Base-by-base conservation (phyloP, 2,113 vertebrate genomes). In the Sinocyclocheilus grahami region DNA sequence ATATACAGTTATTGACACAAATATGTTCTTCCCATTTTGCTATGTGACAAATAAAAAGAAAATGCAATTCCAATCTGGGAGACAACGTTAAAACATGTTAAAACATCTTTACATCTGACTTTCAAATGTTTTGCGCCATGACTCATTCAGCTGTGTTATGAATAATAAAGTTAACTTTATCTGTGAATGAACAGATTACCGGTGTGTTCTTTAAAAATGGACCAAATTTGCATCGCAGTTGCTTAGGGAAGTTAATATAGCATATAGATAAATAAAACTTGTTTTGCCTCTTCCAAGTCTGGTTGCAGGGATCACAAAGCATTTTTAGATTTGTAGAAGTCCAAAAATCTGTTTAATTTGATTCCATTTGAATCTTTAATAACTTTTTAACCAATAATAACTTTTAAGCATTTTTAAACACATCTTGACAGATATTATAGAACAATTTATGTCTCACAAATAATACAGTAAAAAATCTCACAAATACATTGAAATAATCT, bases 401-500 rank as follows among this genome's bases (percentile, higher is more conserved):
- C 42, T 42, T 42, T 42, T 42, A 9, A 46, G 37, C 76, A 42
- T 58, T 33, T 42, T 27, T 65, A 9, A 79, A 71, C 20, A 81
- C 85, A 86, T n/a, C 12, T 63, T 74, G 51, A 86, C 5, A 24
- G 11, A 78, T 14, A 39, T 65, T 71, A 22, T 10, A 39, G 18
- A 81, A 62, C 33, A 62, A 60, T 20, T 30, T 18, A 10, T 62
- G 33, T 33, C 20, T n/a, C 55, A 82, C 67, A 65, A 86, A 82
- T 86, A 82, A 82, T 86, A 62, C 24, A 86, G 13, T 39, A 63
- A 84, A 85, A 60, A 71, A 80, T 11, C 13, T 71, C 58, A 72
- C 39, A 48, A 82, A 46, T 42, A 42, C 42, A 42, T 42, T 42
- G 8, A 42, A 42, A 42, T 48, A 20, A 48, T 77, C 9, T 76